These are phyloP conservation scores for Troglohyphantes excavatus DNA, from an alignment of 2,888 invertebrate genomes.

Conservation along the genomic window DNA sequence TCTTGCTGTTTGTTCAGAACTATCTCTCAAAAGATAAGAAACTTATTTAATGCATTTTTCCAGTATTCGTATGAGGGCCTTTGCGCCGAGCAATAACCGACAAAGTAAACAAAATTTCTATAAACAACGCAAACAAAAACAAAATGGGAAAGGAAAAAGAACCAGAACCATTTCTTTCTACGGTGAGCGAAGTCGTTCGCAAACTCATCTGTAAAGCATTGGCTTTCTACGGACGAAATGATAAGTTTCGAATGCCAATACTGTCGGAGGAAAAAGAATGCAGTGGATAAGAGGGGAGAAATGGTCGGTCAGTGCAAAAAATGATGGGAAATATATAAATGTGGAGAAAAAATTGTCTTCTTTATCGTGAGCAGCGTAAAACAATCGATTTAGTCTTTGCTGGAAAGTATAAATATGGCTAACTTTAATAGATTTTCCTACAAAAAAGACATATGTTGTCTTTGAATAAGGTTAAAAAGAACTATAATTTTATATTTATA, in stretches of 20 bases:
- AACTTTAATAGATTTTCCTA: no score
- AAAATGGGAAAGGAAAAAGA: not conserved
- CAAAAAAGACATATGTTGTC: no score
- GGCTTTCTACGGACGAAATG: conserved; percentile 63
- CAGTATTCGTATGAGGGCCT: conserved; percentile 8
- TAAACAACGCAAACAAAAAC: conserved; percentile 36
- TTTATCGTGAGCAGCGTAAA: conserved; percentile 51
- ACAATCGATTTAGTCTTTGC: conserved; percentile 34
- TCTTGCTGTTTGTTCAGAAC: conserved; percentile 7
- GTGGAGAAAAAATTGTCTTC: conserved; percentile 48
- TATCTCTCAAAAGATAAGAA: conserved; percentile 8
- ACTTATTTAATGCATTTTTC: conserved; percentile 52
- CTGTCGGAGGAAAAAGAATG: conserved; percentile 22
- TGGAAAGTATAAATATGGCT: no score
- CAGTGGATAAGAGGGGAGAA: conserved; percentile 25
- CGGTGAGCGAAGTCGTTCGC: conserved; percentile 51
- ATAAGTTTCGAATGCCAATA: conserved; percentile 71
- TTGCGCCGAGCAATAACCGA: not conserved
- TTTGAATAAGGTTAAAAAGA: no score
- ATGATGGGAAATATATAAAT: conserved; percentile 63
- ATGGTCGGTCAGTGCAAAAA: conserved; percentile 7
- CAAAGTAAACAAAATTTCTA: conserved; percentile 33
- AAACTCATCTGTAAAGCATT: conserved; percentile 68
- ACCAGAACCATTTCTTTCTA: conserved; percentile 51
- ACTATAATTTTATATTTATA: no score